Evolutionary conservation across 2,113 vertebrate genomes (phyloP).

Genomic region (Peromyscus leucopus): DNA sequence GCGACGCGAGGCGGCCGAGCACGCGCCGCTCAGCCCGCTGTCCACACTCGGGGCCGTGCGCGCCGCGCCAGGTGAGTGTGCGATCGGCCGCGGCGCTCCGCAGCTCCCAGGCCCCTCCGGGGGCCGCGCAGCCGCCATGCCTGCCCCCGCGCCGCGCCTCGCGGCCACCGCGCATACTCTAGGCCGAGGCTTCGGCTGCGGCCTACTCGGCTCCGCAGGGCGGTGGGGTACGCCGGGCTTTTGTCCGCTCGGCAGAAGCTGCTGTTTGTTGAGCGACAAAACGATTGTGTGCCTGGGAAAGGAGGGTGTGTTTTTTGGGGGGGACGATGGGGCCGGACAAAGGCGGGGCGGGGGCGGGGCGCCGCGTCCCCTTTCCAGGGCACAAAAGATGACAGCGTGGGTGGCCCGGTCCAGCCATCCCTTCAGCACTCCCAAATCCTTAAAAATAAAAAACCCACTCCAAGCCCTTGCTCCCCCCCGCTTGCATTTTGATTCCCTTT

Average conservation of each 20-base stretch:
- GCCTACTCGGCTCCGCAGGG: conserved; percentile 61
- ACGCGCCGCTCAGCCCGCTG: conserved; percentile 68
- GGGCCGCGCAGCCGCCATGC: conserved; percentile 26
- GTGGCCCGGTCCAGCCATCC: conserved; percentile 55
- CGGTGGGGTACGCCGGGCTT: conserved; percentile 55
- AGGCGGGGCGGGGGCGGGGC: conserved; percentile 66
- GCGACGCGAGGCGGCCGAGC: conserved; percentile 71
- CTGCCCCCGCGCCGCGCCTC: conserved; percentile 55
- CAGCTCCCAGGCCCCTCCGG: neutral
- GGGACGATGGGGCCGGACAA: conserved; percentile 67
- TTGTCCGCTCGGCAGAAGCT: conserved; percentile 51
- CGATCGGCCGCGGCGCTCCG: neutral
- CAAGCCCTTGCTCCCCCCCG: neutral
- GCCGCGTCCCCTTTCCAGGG: conserved; percentile 21
- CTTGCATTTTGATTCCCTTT: neutral
- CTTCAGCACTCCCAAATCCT: neutral
- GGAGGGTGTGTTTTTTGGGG: neutral
- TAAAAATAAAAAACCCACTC: neutral
- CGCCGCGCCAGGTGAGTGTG: conserved; percentile 79
- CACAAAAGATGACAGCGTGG: conserved; percentile 81
- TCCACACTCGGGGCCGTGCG: conserved; percentile 29
- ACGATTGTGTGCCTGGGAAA: neutral
- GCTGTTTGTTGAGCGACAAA: conserved; percentile 16
- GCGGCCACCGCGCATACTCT: conserved; percentile 58
- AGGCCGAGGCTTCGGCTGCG: conserved; percentile 80